Evolutionary conservation across 2,113 vertebrate species (phyloP).

Genomic region (Myrmophylax atrothorax): DNA sequence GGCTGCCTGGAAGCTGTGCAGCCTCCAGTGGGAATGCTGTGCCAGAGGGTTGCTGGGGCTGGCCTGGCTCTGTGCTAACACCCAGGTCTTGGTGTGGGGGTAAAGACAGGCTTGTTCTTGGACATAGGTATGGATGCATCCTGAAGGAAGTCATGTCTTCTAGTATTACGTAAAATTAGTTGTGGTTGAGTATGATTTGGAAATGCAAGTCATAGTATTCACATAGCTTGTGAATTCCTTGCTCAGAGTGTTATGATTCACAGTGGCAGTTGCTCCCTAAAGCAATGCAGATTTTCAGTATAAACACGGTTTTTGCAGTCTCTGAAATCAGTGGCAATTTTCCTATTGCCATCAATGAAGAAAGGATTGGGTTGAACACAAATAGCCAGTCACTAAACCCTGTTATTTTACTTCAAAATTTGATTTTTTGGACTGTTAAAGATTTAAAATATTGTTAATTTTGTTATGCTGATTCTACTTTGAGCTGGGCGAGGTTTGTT

Average conservation of each 20-base stretch:
- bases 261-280: slow-evolving; percentile 5
- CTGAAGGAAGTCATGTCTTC: background rate
- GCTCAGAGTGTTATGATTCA: background rate
- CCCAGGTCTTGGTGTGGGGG: accelerated
- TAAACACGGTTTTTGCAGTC: background rate
- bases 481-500: background rate
- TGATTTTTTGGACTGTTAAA: background rate
- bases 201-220: slow-evolving; percentile 3
- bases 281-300: slow-evolving; percentile 18
- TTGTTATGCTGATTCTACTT: background rate
- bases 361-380: background rate
- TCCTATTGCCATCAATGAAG: background rate
- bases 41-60: accelerated
- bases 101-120: background rate
- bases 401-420: background rate
- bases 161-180: background rate
- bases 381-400: background rate
- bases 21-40: accelerated
- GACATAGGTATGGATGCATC: background rate
- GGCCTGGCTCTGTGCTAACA: accelerated
- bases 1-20: background rate
- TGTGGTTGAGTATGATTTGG: background rate
- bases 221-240: background rate
- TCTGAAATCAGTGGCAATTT: background rate
- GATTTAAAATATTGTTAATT: background rate